phyloP scores from a whole-genome alignment of 1,140 invertebrate species.

The Drosophila erecta region DNA sequence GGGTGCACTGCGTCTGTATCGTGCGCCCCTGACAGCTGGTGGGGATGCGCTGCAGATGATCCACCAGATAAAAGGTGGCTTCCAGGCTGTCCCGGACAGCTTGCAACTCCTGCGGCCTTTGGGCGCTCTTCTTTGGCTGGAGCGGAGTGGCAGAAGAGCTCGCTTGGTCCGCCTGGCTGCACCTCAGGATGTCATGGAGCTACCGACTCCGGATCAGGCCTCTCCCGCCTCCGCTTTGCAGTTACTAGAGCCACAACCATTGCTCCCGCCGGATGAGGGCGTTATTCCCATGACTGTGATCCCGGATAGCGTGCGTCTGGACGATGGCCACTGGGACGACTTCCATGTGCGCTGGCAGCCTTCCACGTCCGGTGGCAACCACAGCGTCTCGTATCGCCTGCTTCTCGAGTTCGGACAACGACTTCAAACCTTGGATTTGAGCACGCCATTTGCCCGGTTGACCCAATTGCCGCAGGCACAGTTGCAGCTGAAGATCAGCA shows the following conservation, averaged over 20 bases:
- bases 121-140: slow-evolving; percentile 50
- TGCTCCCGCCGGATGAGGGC: slow-evolving; percentile 50
- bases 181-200: neutral
- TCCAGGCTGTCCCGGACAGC: slow-evolving; percentile 26
- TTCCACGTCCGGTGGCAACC: slow-evolving; percentile 90
- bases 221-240: slow-evolving; percentile 31
- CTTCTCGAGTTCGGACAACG: slow-evolving; percentile 56
- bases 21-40: slow-evolving; percentile 3
- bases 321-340: slow-evolving; percentile 88
- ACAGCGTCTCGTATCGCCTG: slow-evolving; percentile 90
- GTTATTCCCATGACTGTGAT: slow-evolving; percentile 90
- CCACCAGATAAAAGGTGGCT: neutral
- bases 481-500: slow-evolving; percentile 88
- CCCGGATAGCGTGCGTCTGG: slow-evolving; percentile 87
- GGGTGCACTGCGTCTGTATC: slow-evolving; percentile 80
- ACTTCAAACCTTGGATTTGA: slow-evolving; percentile 46
- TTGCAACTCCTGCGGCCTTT: slow-evolving; percentile 43
- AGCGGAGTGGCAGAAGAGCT: slow-evolving; percentile 11
- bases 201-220: neutral
- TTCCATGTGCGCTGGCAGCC: slow-evolving; percentile 93
- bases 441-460: slow-evolving; percentile 58
- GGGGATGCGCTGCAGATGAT: slow-evolving; percentile 20
- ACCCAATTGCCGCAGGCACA: slow-evolving; percentile 87
- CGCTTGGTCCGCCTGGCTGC: slow-evolving; percentile 12
- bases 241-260: slow-evolving; percentile 1